phyloP scores from a whole-genome alignment of 2,113 vertebrate species.

The Cavia aperea region DNA sequence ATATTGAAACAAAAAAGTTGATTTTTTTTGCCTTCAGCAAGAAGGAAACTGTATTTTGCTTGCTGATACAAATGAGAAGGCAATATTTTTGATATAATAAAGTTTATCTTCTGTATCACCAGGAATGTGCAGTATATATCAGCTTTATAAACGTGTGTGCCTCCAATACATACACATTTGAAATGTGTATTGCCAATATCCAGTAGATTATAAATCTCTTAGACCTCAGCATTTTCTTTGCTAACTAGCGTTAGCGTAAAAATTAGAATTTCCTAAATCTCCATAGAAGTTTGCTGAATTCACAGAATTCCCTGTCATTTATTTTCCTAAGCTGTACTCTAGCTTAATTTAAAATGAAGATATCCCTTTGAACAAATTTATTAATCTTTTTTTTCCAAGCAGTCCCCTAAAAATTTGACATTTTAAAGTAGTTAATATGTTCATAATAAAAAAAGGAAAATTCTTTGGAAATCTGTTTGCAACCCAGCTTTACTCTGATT shows the following conservation, averaged over 20 bases:
- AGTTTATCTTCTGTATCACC: not conserved
- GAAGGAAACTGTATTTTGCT: not conserved
- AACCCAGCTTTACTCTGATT: slow-evolving; percentile 71
- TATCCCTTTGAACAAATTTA: slow-evolving; percentile 37
- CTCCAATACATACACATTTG: not conserved
- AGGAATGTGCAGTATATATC: not conserved
- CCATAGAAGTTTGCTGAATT: slow-evolving; percentile 36
- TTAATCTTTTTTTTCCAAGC: slow-evolving; percentile 58
- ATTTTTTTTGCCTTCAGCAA: not conserved
- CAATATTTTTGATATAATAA: slow-evolving; percentile 1
- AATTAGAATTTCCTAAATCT: slow-evolving; percentile 50
- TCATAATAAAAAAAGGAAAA: slow-evolving; percentile 65
- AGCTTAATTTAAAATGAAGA: slow-evolving; percentile 66
- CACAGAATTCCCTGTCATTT: slow-evolving; percentile 45
- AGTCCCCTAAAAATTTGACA: slow-evolving; percentile 65
- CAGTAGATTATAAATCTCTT: slow-evolving; percentile 30
- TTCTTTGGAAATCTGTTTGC: slow-evolving; percentile 69
- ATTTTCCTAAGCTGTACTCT: slow-evolving; percentile 38
- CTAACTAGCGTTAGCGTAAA: slow-evolving; percentile 25
- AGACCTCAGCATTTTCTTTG: not conserved
- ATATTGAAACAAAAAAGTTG: not conserved
- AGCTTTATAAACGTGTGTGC: not conserved
- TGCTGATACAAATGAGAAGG: slow-evolving; percentile 20
- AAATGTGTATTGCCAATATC: slow-evolving; percentile 16
- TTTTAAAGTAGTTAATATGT: slow-evolving; percentile 62